Base-by-base conservation (phyloP, 2,888 invertebrate genomes). In the Harpalus rubripes region DNA sequence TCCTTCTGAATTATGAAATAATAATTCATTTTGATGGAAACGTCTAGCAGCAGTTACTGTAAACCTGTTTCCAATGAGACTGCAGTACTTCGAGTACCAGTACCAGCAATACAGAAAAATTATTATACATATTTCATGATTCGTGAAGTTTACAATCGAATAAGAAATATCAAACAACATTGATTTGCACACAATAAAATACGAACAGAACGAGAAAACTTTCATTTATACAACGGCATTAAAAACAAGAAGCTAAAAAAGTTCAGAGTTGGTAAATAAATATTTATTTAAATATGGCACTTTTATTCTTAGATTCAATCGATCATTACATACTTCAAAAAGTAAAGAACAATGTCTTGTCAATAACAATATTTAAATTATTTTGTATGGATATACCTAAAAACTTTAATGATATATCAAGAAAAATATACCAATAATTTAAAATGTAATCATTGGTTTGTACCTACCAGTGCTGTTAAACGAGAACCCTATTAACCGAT, bases 91-190 rank as follows among this genome's bases (percentile, higher is more conserved):
- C 15, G 32, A 68, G 39, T 39, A 15, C 26, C 18, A 41, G 15
- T 41, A 41, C 68, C 68, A 41, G 15, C 18, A 72, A 41, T 18
- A 74, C 72, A 44, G 41, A 74, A 74, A 74, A 74, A 74, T 74
- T 74, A 74, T 74, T 74, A 74, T 74, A 74, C 72, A 74, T 74
- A 74, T 74, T 74, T 74, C 72, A 74, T 74, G 72, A 44, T 74
- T 74, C 72, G 41, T 74, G 72, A 74, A 74, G 72, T 74, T 74
- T 74, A 74, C 41, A 74, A 74, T 74, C 72, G 72, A 74, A 74
- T 74, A 41, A 15, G 44, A 74, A 74, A 74, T 44, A 74, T 16
- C 44, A 52, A 52, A 52, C 44, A 44, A 44, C 18, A 41, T 74
- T 44, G 72, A 74, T 74, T 74, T 74, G 72, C 72, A 74, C 72